Percentiles rank a stretch among this genome's conserved stretches.
Conservation (phyloP, 2,797 vertebrate species). For the Cossypha niveicapilla region DNA sequence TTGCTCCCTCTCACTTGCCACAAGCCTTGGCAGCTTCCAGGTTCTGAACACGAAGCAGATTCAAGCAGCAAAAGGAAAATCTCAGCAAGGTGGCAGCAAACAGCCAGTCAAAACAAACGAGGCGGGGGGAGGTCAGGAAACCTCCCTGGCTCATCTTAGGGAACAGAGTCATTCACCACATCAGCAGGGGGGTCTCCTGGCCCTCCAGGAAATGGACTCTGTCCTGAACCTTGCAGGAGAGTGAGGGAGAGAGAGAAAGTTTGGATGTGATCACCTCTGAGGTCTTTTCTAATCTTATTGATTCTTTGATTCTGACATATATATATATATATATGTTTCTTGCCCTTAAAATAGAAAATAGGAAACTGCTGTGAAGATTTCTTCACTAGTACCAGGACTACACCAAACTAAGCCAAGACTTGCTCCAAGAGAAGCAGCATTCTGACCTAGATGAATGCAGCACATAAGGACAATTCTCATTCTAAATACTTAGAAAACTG, state of each 20-base stretch:
- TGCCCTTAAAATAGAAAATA: background rate
- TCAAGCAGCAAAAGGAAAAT: slow-evolving; percentile 6
- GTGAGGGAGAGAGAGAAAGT: too few species aligned
- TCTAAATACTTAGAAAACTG: background rate
- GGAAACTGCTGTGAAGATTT: background rate
- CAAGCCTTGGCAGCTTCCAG: background rate
- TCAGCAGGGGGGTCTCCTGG: background rate
- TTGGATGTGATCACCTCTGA: background rate
- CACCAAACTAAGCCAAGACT: background rate
- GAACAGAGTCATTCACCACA: background rate
- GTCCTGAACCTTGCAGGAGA: background rate
- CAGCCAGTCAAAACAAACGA: slow-evolving; percentile 18
- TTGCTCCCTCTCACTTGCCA: background rate
- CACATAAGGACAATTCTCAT: background rate
- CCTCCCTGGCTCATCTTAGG: background rate
- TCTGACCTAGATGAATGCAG: background rate
- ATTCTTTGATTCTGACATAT: background rate
- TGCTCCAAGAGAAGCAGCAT: background rate
- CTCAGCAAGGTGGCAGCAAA: slow-evolving; percentile 62
- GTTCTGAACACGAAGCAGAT: background rate
- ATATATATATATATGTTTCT: background rate
- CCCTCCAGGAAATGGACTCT: background rate
- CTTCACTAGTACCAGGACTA: background rate
- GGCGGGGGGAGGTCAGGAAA: background rate
- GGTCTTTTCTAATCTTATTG: background rate